Evolutionary conservation across 2,797 vertebrate species (phyloP), one percentile per base, ranked within the genome.

Genomic region (Clarias platycephalus): DNA sequence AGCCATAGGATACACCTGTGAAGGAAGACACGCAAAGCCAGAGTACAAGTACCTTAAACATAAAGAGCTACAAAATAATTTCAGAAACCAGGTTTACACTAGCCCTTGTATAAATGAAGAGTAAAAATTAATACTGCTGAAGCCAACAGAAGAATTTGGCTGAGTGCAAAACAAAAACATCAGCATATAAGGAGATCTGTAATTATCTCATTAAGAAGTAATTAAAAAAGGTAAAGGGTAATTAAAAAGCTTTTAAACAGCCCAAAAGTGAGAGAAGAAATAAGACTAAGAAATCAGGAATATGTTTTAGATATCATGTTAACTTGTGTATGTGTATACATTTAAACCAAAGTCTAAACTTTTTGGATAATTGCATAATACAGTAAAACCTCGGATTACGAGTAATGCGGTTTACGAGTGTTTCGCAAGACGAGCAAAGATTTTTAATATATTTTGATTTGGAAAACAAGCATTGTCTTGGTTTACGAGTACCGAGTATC

Each of bases 1-100:
- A 0, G 98, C 98, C 98, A 99, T 99, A 1, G 98, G 98, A 86
- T 98, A 98, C 15, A 99, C 97, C 98, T 99, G 84, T 28, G 64
- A 66, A 9, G 63, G 10, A 83, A 79, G 26, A 58, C 13, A 58
- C 3, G 1, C 64, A 53, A 80, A 80, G 28, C 18, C 53, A 20
- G 26, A 22, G 12, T 34, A 77, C 10, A 15, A 20, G 53, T 57
- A 57, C 7, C 18, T 2, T 58, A 5, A 76, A 34, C 28, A 76
- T 13, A 24, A 78, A 78, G 31, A 31, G 31, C 28, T 60, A 12
- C 31, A n/a, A 63, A 63, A 63, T 44, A 5, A 60, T 62, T 78
- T 78, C 4, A 62, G 57, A 40, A 62, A 60, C n/a, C 22, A 22
- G 24, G 26, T 76, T 76, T 57, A 34, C 57, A 15, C 15, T 1